Conservation (phyloP, 53 echinoderm and acorn worm genomes). For the Actinopyga echinites region DNA sequence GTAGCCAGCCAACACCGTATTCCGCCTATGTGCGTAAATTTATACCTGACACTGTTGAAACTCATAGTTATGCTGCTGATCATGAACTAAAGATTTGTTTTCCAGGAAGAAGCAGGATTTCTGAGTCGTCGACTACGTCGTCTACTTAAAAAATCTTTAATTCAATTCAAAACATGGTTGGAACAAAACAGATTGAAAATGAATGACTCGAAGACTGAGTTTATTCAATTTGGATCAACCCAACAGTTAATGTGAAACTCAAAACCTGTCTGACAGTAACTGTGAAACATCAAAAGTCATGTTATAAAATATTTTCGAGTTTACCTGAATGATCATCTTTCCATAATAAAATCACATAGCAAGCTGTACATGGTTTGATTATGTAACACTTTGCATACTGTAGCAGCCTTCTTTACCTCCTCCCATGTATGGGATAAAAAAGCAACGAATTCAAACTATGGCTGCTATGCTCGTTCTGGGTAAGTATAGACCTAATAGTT, state of each 20-base stretch:
- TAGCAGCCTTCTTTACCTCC: background rate
- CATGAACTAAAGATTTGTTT: background rate
- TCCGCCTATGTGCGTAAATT: background rate
- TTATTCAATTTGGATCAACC: no score
- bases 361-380: background rate
- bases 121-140: background rate
- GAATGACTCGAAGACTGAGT: background rate
- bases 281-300: no score
- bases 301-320: background rate
- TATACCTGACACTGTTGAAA: background rate
- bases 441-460: background rate
- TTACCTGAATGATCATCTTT: background rate
- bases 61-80: no score
- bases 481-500: background rate
- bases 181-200: background rate
- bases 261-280: no score
- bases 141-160: background rate
- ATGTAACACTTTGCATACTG: background rate
- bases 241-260: background rate
- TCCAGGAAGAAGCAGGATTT: background rate
- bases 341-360: background rate
- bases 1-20: background rate
- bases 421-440: background rate
- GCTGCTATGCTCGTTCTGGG: background rate
- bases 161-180: background rate